A percentile compares a stretch with the other conserved stretches of the same genome.
Conservation (phyloP, 2,888 invertebrate species). For the Homarus gammarus region DNA sequence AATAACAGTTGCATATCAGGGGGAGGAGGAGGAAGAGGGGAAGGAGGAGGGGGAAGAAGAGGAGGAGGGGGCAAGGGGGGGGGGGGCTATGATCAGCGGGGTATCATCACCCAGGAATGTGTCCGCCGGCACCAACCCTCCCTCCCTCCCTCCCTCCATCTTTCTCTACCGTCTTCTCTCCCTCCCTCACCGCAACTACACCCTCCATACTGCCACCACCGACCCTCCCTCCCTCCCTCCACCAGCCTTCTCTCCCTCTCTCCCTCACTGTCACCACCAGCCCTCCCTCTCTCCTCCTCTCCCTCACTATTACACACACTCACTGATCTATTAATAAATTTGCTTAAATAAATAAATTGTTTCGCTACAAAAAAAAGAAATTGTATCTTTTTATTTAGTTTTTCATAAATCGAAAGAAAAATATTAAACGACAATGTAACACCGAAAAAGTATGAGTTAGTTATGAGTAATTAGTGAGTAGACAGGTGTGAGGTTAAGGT, state of each 20-base stretch:
- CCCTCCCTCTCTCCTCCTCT: background rate
- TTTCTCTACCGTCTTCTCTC: background rate
- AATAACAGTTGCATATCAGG: too few species aligned
- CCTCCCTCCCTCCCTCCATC: background rate
- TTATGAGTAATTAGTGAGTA: too few species aligned
- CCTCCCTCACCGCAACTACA: background rate
- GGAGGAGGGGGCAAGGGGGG: background rate
- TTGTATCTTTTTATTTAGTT: too few species aligned
- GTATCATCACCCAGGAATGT: background rate
- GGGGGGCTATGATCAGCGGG: background rate
- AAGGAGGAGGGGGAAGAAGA: background rate
- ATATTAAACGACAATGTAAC: too few species aligned
- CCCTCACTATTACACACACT: background rate
- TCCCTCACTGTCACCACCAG: background rate
- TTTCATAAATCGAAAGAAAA: too few species aligned
- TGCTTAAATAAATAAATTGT: too few species aligned
- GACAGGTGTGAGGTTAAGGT: too few species aligned
- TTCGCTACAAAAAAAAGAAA: too few species aligned
- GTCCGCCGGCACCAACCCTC: background rate
- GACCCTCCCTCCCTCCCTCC: background rate
- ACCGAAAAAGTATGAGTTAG: too few species aligned
- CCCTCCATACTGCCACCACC: background rate
- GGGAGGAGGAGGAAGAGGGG: background rate
- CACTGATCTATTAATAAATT: too few species aligned
- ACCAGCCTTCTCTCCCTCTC: background rate